Conservation (phyloP, 2,888 invertebrate genomes). For the Cryptocephalus primarius region DNA sequence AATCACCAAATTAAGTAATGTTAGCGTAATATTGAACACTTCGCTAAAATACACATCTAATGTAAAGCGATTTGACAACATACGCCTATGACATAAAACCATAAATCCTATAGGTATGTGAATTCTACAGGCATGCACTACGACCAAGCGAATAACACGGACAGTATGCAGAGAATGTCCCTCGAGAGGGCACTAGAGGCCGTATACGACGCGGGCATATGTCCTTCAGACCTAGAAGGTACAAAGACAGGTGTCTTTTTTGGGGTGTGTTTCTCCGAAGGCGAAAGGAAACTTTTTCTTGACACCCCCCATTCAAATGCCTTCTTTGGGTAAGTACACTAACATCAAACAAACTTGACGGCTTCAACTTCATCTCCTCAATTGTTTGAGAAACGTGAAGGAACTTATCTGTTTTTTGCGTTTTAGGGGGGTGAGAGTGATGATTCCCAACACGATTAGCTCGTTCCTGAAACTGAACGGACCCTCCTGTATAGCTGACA, state of each 20-base stretch:
- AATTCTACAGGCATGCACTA: no score
- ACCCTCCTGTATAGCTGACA: constrained; percentile 69
- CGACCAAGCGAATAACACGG: neutral
- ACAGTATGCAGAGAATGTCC: neutral
- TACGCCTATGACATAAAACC: no score
- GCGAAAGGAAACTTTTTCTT: constrained; percentile 42
- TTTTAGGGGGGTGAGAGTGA: constrained; percentile 53
- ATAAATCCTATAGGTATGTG: no score
- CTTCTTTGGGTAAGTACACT: neutral
- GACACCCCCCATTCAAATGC: no score
- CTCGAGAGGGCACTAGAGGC: constrained; percentile 50
- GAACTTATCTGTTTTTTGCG: neutral
- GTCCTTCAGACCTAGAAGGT: constrained; percentile 58
- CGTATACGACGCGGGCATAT: constrained; percentile 50
- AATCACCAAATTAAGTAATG: no score
- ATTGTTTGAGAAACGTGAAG: no score
- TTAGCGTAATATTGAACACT: no score
- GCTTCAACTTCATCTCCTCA: no score
- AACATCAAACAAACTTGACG: no score
- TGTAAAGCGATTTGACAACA: no score
- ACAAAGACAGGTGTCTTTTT: constrained; percentile 70
- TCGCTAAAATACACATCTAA: no score
- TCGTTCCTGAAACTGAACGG: constrained; percentile 81
- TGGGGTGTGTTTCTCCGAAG: constrained; percentile 69
- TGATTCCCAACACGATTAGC: constrained; percentile 85